Evolutionary conservation across 2,797 vertebrate species (phyloP).

Genomic region (Emydoidea blandingii): DNA sequence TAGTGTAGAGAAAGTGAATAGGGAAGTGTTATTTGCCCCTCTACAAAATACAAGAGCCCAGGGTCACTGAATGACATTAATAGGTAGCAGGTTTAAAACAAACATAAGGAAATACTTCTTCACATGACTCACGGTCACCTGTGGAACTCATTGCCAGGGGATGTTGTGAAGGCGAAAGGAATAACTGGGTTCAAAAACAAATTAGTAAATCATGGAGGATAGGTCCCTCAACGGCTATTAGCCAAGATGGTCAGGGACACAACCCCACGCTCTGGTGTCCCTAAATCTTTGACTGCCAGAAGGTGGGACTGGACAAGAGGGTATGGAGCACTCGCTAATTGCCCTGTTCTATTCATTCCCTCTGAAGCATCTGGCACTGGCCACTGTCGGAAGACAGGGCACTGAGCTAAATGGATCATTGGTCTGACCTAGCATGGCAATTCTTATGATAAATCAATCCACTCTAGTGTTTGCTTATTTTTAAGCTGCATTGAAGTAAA

Average conservation of each 20-base stretch:
- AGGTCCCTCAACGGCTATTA: neutral
- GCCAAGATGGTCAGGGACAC: neutral
- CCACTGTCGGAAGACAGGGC: neutral
- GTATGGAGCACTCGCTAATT: neutral
- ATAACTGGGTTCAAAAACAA: too few relatives aligned
- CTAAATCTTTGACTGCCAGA: neutral
- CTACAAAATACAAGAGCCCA: neutral
- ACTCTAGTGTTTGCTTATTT: fast-evolving
- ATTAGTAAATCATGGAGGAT: neutral
- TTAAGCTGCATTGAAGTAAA: neutral
- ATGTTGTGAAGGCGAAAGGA: too few relatives aligned
- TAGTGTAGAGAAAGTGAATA: neutral
- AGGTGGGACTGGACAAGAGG: neutral
- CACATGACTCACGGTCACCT: too few relatives aligned
- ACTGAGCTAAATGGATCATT: neutral
- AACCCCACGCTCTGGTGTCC: neutral
- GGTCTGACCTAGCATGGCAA: neutral
- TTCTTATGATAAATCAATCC: neutral
- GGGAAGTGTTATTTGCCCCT: too few relatives aligned
- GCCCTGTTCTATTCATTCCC: neutral
- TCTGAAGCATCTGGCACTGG: neutral
- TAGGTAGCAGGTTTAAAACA: too few relatives aligned
- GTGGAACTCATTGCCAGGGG: neutral
- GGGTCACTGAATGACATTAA: neutral
- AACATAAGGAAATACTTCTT: neutral